phyloP scores from a whole-genome alignment of 2,888 invertebrate species.

The Leucophora obtusa region DNA sequence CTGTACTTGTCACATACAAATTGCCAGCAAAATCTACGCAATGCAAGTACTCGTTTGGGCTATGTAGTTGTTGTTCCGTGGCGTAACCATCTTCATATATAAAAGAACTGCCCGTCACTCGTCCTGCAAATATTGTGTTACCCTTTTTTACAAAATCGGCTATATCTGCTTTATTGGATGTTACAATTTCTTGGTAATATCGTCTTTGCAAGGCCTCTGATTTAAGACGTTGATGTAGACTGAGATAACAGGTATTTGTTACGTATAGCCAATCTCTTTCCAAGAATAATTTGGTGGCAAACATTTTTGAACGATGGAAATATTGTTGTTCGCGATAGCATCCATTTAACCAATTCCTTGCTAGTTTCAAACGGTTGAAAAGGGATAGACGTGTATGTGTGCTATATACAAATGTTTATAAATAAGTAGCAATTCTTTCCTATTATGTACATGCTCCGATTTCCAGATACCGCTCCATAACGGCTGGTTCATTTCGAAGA shows the following conservation, averaged over 20 bases:
- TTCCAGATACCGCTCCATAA: conserved; percentile 68
- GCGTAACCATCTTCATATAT: conserved; percentile 69
- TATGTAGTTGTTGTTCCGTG: conserved; percentile 73
- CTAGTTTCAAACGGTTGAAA: conserved; percentile 75
- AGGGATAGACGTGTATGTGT: conserved; percentile 73
- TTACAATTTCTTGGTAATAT: conserved; percentile 69
- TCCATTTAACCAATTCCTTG: conserved; percentile 81
- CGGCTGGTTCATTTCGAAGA: conserved; percentile 71
- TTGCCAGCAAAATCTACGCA: conserved; percentile 74
- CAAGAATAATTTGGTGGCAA: conserved; percentile 81
- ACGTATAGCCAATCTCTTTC: conserved; percentile 80
- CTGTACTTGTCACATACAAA: conserved; percentile 72
- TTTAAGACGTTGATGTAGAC: conserved; percentile 72
- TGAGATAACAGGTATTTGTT: conserved; percentile 78
- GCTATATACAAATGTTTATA: conserved; percentile 66
- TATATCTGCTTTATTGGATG: conserved; percentile 71
- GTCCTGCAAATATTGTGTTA: conserved; percentile 74
- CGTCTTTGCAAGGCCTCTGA: conserved; percentile 75
- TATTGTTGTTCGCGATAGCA: conserved; percentile 79
- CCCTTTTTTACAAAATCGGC: conserved; percentile 73
- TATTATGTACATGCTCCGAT: no score
- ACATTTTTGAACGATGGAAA: conserved; percentile 78
- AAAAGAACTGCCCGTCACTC: conserved; percentile 73
- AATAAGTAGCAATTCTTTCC: not conserved
- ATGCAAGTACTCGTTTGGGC: conserved; percentile 71